These are phyloP conservation scores for Drosophila pseudoananassae DNA, from an alignment of 1,140 invertebrate genomes.

Conservation along the genomic window DNA sequence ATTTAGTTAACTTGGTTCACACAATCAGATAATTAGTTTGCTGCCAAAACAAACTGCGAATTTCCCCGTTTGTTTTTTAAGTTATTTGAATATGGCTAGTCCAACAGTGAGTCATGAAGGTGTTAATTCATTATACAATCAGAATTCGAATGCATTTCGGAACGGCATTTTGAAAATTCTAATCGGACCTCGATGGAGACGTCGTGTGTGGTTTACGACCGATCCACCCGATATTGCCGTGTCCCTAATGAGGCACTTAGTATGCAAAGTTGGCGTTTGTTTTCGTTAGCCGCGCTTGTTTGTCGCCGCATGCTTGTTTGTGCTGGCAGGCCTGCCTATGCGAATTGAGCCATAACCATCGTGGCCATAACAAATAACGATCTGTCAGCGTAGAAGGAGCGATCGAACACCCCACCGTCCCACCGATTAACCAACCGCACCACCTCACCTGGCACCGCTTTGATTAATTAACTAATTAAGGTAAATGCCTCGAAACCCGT, in stretches of 20 bases:
- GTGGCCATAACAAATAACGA: slow-evolving; percentile 63
- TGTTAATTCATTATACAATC: slow-evolving; percentile 63
- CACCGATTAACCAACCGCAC: slow-evolving; percentile 3
- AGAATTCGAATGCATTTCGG: slow-evolving; percentile 52
- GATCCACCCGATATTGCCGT: slow-evolving; percentile 39
- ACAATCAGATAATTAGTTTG: not conserved
- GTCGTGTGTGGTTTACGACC: slow-evolving; percentile 67
- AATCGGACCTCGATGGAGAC: slow-evolving; percentile 52
- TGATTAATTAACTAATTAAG: slow-evolving; percentile 64
- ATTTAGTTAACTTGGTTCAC: not conserved
- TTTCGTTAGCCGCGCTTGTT: slow-evolving; percentile 30
- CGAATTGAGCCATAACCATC: slow-evolving; percentile 66
- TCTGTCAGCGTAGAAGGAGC: slow-evolving; percentile 46
- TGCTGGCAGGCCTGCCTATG: slow-evolving; percentile 42
- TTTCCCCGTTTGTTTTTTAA: not conserved
- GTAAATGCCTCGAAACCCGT: slow-evolving; percentile 33
- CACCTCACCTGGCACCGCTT: slow-evolving; percentile 25
- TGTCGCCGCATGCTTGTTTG: slow-evolving; percentile 37
- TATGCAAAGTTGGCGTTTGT: slow-evolving; percentile 70
- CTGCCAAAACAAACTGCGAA: not conserved
- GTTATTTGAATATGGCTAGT: not conserved
- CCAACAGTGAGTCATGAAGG: slow-evolving; percentile 47
- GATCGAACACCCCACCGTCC: slow-evolving; percentile 5
- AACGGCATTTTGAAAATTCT: slow-evolving; percentile 53
- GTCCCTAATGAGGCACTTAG: slow-evolving; percentile 75